Evolutionary conservation across 2,888 invertebrate species (phyloP).

Genomic region (Epistrophe eligans): DNA sequence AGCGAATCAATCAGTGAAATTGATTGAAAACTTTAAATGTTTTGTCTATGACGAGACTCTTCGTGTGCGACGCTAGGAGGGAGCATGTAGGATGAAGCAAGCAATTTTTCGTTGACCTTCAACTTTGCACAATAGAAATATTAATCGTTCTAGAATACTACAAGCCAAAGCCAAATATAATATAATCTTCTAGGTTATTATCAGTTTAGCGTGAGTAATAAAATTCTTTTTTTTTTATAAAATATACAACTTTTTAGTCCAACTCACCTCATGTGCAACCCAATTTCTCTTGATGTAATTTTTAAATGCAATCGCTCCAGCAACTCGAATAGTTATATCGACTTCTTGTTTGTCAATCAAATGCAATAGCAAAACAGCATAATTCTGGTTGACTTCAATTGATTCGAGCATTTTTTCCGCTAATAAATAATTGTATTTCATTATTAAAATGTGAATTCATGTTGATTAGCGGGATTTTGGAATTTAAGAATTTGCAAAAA

Average conservation of each 20-base stretch:
- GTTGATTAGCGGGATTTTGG: conserved; percentile 41
- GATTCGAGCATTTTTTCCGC: conserved; percentile 97
- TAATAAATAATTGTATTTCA: conserved; percentile 81
- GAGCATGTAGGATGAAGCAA: not conserved
- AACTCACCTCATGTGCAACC: conserved; percentile 89
- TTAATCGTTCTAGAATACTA: not conserved
- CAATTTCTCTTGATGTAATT: conserved; percentile 98
- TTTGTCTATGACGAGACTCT: too few relatives aligned
- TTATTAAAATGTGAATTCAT: not conserved
- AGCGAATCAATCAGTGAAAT: too few relatives aligned
- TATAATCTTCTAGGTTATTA: not conserved
- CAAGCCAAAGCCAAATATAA: not conserved
- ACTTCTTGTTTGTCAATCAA: conserved; percentile 93
- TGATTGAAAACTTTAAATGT: too few relatives aligned
- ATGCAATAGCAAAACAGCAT: conserved; percentile 93
- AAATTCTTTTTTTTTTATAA: not conserved
- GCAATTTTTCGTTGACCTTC: not conserved
- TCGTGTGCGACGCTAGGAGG: not conserved
- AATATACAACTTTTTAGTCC: not conserved
- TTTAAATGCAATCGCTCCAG: conserved; percentile 97
- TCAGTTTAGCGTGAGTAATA: not conserved
- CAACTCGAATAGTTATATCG: conserved; percentile 92
- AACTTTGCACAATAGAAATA: not conserved
- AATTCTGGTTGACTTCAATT: conserved; percentile 95
- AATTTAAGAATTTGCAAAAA: not conserved